Evolutionary conservation across 2,797 vertebrate species (phyloP).

Genomic region (Malurus splendens): DNA sequence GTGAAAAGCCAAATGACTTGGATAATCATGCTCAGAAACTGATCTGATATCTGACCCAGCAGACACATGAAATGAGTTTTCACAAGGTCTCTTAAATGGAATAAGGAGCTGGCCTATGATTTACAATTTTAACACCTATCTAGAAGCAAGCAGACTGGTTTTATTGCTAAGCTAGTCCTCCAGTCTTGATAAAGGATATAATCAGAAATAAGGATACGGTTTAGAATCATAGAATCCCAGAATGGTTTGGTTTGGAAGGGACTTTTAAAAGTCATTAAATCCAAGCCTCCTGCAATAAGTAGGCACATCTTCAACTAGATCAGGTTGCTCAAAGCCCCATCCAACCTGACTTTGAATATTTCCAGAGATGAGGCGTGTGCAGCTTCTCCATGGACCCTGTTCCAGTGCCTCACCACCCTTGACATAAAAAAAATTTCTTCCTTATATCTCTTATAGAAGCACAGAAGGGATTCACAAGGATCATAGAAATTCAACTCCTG

Average conservation of each 20-base stretch:
- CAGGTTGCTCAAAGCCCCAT: background rate
- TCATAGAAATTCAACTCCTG: background rate
- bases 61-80: background rate
- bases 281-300: background rate
- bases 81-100: background rate
- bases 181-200: background rate
- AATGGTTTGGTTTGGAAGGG: background rate
- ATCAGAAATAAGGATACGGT: background rate
- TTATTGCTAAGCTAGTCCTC: background rate
- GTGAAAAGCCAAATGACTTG: slow-evolving; percentile 4
- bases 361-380: background rate
- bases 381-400: background rate
- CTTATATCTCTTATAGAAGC: background rate
- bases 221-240: background rate
- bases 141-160: background rate
- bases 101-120: background rate
- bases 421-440: background rate
- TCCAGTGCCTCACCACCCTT: background rate
- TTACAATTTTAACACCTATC: background rate
- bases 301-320: background rate
- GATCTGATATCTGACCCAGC: background rate
- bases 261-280: background rate
- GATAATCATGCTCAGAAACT: background rate
- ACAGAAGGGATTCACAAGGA: background rate
- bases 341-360: background rate